A percentile compares a stretch with the other conserved stretches of the same genome.
Evolutionary conservation across 2,888 invertebrate genomes (phyloP).

Genomic region (Chalcosyrphus nemorum): DNA sequence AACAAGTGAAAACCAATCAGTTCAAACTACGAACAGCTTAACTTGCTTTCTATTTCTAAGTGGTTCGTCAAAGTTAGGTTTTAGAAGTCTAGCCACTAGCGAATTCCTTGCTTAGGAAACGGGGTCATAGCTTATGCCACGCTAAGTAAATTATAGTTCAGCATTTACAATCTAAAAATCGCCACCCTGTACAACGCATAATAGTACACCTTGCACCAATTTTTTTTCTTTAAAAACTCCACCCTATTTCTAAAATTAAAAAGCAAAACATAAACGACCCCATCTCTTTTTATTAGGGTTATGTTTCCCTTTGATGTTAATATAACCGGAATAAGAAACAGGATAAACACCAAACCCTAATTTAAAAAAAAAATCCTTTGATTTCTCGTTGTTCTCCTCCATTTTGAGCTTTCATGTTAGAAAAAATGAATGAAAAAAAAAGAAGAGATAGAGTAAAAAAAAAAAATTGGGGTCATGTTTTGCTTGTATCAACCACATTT

Average conservation of each 20-base stretch:
- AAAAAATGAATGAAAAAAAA: neutral
- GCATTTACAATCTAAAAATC: no score
- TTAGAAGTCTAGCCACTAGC: no score
- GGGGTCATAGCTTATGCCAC: no score
- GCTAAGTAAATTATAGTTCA: no score
- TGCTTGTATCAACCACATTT: conserved; percentile 32
- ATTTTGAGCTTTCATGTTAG: neutral
- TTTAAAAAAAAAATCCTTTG: neutral
- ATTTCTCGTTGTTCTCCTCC: neutral
- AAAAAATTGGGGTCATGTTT: conserved; percentile 25
- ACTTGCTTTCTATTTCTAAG: no score
- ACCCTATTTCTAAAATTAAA: no score
- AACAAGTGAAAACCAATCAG: no score
- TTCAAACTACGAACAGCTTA: no score
- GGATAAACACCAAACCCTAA: neutral
- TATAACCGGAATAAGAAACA: neutral
- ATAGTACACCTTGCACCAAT: neutral
- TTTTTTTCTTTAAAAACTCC: neutral
- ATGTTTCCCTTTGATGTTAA: neutral
- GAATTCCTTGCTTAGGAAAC: no score
- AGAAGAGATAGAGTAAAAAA: conserved; percentile 10
- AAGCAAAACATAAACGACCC: neutral
- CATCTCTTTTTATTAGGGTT: neutral
- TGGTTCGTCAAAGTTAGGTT: no score
- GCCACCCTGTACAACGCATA: neutral